Evolutionary conservation across 2,113 vertebrate genomes (phyloP), one percentile per base, ranked within the genome.

Genomic region (Callipepla squamata): DNA sequence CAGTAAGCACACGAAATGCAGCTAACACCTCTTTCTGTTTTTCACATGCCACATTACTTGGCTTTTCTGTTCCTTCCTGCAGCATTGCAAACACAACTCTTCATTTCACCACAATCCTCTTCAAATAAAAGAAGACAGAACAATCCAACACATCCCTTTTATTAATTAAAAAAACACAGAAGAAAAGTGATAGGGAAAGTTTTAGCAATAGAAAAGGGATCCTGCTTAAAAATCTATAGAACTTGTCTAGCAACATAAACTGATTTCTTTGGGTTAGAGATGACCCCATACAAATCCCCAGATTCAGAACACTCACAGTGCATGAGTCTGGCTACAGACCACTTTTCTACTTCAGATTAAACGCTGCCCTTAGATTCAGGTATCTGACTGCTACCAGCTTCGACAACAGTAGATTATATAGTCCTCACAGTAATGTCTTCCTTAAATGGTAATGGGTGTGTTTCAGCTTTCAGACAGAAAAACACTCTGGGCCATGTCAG

Each of bases 211-310:
- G 89, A 95, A 96, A 95, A 96, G 83, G 86, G 92, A 89, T 91
- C 85, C 81, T 85, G 94, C 94, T 94, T 91, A 92, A 95, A 92
- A 91, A 92, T 90, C 92, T 92, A 92, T 76, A 95, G 91, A 93
- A 82, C 87, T 59, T 88, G 79, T 87, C 94, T 93, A 94, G 94
- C 80, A 92, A 96, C 92, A 93, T 90, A 94, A 95, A 95, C 80
- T 61, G 90, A 69, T 95, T 94, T 95, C 94, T 96, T 96, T 94
- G 87, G 93, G 95, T 93, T 96, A 94, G 84, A 96, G 93, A 89
- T 76, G 89, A 94, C 80, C 94, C 95, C 91, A 87, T 90, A 92
- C 72, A 95, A 94, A 95, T 84, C 92, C 95, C 93, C 89, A 80
- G 89, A 96, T 88, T 89, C 89, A 93, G 88, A 90, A 94, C 87